Evolutionary conservation across 2,113 vertebrate species (phyloP), one percentile per base, ranked within the genome.

Genomic region (Epinephelus lanceolatus): DNA sequence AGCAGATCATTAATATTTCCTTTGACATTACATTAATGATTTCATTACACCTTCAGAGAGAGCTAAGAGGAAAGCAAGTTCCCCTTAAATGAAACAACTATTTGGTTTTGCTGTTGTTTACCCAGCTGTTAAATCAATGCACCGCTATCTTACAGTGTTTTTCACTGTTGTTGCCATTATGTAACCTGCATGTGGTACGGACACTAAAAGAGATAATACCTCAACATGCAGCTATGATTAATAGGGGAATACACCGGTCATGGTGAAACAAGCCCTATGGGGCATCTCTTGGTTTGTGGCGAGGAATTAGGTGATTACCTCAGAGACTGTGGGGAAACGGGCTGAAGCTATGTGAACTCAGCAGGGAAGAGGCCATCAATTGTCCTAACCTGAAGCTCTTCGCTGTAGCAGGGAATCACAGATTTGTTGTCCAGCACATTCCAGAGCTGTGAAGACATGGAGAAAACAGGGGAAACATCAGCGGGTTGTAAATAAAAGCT

Each of bases 231-330:
- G 74, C 66, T 21, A 17, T 76, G 63, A 86, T 80, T 75, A 73
- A 86, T 63, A 45, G 59, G 17, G 55, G 74, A 76, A 74, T 47
- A 37, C 23, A 10, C 17, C 23, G 14, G 70, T 23, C 2, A 10
- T 66, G 52, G 69, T 71, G 47, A 76, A 90, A 92, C 40, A 73
- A 72, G 47, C 70, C 13, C 55, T 55, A 9, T 42, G 55, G 78
- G 51, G 59, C 53, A 18, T 86, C 73, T 68, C 40, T 78, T 47
- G 68, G 73, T 86, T 84, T 70, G 83, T 33, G 45, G 37, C 68
- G 5, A 68, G 85, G 92, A 93, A 93, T 91, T 61, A 90, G 89
- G 49, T 75, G 88, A 92, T 93, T 91, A 88, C 81, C 90, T 80
- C 25, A 25, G 65, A 81, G 88, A 84, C 85, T 63, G 67, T 60